phyloP scores from a whole-genome alignment of 2,888 invertebrate species.

The Panzeria rudis region DNA sequence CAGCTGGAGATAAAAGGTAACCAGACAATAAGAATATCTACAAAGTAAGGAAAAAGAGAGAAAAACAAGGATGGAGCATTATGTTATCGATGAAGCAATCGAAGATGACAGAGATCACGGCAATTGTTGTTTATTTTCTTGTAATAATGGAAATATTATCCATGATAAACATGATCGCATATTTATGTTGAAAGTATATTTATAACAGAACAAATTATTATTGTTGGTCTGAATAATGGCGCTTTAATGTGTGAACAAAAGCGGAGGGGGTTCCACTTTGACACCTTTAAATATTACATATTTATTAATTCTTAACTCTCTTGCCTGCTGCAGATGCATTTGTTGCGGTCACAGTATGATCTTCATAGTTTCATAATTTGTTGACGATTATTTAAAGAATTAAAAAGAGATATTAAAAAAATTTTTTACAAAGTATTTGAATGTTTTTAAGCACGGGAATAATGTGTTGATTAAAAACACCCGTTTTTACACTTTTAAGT shows the following conservation, averaged over 20 bases:
- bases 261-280: conserved; percentile 37
- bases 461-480: too few species aligned
- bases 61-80: background rate
- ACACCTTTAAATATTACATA: conserved; percentile 33
- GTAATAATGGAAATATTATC: conserved; percentile 26
- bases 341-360: conserved; percentile 49
- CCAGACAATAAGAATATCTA: conserved; percentile 27
- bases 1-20: conserved; percentile 77
- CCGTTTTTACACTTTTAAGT: too few species aligned
- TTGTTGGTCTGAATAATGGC: conserved; percentile 47
- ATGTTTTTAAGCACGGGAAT: too few species aligned
- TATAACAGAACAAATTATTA: conserved; percentile 48
- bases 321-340: conserved; percentile 41
- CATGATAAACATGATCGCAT: conserved; percentile 1
- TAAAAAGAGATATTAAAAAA: conserved; percentile 33
- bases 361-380: conserved; percentile 67
- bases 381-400: conserved; percentile 8
- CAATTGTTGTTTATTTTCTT: conserved; percentile 17
- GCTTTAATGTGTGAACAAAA: conserved; percentile 64
- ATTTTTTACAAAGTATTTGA: too few species aligned
- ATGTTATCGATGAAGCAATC: background rate
- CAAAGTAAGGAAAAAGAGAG: background rate
- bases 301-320: background rate
- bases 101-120: conserved; percentile 47
- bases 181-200: conserved; percentile 15